Conservation (phyloP, 1,140 invertebrate species). For the Drosophila kikkawai region DNA sequence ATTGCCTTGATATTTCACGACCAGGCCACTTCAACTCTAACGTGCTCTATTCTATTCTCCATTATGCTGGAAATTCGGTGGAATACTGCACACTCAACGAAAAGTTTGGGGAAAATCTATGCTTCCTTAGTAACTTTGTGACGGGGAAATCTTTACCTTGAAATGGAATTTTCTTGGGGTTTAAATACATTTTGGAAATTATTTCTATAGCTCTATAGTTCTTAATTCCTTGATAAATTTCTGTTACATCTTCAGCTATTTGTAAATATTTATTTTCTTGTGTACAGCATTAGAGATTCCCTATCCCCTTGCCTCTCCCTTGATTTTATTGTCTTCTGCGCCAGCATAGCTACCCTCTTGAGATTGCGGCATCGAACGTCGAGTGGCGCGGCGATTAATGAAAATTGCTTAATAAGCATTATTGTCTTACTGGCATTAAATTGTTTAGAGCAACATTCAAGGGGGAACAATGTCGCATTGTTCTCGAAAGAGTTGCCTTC, state of each 20-base stretch:
- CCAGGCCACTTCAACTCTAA: constrained; percentile 54
- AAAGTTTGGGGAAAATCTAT: neutral
- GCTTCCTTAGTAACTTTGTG: no score
- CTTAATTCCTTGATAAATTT: no score
- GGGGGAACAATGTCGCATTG: constrained; percentile 65
- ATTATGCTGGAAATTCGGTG: constrained; percentile 24
- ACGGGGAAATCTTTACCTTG: no score
- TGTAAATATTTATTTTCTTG: neutral
- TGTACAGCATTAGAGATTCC: constrained; percentile 3
- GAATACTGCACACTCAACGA: constrained; percentile 13
- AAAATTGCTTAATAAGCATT: constrained; percentile 84
- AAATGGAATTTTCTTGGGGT: neutral
- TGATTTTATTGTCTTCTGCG: constrained; percentile 1
- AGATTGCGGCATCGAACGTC: constrained; percentile 74
- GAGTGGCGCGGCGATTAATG: constrained; percentile 77
- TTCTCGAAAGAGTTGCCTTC: constrained; percentile 62
- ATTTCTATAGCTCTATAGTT: neutral
- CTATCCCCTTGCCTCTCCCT: neutral
- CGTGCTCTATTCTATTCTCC: constrained; percentile 32
- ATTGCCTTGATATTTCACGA: constrained; percentile 67
- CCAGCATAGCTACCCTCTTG: constrained; percentile 38
- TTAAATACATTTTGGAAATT: no score
- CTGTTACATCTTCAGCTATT: neutral
- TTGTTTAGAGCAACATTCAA: constrained; percentile 69
- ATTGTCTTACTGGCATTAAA: constrained; percentile 81